Percentiles rank a stretch among this genome's conserved stretches.
Conservation (phyloP, 2,113 vertebrate species). For the Lasiurus cinereus region DNA sequence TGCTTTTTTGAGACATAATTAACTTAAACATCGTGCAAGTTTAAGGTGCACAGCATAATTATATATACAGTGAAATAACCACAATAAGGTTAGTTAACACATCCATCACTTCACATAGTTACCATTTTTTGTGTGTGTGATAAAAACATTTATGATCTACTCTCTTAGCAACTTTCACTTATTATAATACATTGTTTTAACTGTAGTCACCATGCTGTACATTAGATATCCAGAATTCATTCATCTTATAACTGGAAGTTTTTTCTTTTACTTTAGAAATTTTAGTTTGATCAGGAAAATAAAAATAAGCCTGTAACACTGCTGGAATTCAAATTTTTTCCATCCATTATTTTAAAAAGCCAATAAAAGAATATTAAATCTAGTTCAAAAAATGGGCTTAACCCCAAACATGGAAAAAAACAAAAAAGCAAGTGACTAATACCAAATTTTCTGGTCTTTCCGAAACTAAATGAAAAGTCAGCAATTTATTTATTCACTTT, state of each 20-base stretch:
- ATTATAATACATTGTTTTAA: conserved; percentile 7
- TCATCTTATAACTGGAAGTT: not conserved
- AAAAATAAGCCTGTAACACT: not conserved
- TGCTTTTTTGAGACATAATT: not conserved
- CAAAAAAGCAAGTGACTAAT: not conserved
- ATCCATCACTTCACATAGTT: not conserved
- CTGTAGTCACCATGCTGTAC: not conserved
- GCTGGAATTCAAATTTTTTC: conserved; percentile 52
- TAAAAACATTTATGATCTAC: not conserved
- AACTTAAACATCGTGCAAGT: not conserved
- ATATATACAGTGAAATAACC: not conserved
- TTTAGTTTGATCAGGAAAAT: conserved; percentile 35
- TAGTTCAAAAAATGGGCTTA: conserved; percentile 16
- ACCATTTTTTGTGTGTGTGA: not conserved
- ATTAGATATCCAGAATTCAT: not conserved
- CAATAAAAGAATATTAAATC: conserved; percentile 27
- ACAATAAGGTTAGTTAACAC: not conserved
- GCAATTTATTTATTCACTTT: not conserved
- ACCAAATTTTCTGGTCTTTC: not conserved
- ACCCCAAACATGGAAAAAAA: not conserved
- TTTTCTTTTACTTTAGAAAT: conserved; percentile 56
- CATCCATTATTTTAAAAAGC: not conserved
- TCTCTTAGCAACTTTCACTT: not conserved
- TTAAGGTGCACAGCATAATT: not conserved
- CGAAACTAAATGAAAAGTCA: conserved; percentile 16